Conservation (phyloP, 2,888 invertebrate genomes). For the Cactoblastis cactorum region DNA sequence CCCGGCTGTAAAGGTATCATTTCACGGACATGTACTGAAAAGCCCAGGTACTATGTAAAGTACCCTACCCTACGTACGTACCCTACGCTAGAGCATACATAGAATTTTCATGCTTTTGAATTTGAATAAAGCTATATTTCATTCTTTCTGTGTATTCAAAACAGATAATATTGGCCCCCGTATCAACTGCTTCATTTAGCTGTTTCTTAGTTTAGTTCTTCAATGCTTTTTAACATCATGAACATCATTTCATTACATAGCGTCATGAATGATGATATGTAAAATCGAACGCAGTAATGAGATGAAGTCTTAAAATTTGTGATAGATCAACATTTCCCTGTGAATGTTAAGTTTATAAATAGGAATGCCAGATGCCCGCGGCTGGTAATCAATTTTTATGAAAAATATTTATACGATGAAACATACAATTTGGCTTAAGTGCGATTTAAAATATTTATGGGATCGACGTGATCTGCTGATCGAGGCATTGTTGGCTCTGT, state of each 20-base stretch:
- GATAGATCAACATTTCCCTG: conserved; percentile 60
- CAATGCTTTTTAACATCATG: too few species aligned
- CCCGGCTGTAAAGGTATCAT: conserved; percentile 51
- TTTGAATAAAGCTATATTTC: too few species aligned
- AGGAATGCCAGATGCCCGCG: conserved; percentile 59
- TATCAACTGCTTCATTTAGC: too few species aligned
- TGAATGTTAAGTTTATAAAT: conserved; percentile 59
- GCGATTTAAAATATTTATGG: conserved; percentile 6
- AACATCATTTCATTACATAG: too few species aligned
- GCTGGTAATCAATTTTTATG: conserved; percentile 44
- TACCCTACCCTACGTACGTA: too few species aligned
- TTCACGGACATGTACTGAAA: background rate
- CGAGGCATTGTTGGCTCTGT: background rate
- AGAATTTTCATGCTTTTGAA: too few species aligned
- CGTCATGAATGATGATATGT: too few species aligned
- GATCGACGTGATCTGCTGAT: background rate
- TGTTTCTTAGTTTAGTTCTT: too few species aligned
- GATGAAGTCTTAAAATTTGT: conserved; percentile 50
- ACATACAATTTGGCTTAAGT: conserved; percentile 8
- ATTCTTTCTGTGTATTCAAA: too few species aligned
- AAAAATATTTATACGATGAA: conserved; percentile 36
- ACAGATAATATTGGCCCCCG: too few species aligned
- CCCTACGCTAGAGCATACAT: too few species aligned
- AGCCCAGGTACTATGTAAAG: too few species aligned
- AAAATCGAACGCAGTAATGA: background rate